Conservation (phyloP, 92 coral and sea anemone species). For the Porites cylindrica region DNA sequence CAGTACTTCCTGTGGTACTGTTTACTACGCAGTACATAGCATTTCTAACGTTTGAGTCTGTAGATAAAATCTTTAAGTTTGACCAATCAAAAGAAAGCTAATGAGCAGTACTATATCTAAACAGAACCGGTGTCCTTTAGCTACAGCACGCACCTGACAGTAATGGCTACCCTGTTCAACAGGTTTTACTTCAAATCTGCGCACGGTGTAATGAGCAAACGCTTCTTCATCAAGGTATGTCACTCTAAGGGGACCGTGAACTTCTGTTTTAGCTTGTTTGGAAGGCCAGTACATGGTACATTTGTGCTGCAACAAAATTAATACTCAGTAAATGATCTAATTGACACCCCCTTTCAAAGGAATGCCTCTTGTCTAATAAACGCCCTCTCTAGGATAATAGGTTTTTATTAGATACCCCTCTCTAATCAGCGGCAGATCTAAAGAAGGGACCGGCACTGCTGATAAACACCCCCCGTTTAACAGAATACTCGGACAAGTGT, state of each 20-base stretch:
- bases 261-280: constrained; percentile 70
- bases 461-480: too few species aligned
- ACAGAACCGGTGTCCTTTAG: too few species aligned
- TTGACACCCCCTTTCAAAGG: too few species aligned
- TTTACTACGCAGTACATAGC: neutral
- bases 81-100: neutral
- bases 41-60: neutral
- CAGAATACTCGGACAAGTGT: too few species aligned
- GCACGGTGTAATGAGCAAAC: constrained; percentile 85
- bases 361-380: too few species aligned
- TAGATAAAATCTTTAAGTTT: neutral
- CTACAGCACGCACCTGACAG: constrained; percentile 65
- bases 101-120: neutral
- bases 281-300: constrained; percentile 98
- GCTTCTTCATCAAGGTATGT: constrained; percentile 87
- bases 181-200: constrained; percentile 86
- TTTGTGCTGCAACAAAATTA: constrained; percentile 75
- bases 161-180: constrained; percentile 81
- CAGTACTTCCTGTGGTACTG: too few species aligned
- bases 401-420: too few species aligned
- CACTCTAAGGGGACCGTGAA: constrained; percentile 82
- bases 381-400: too few species aligned
- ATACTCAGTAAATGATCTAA: neutral
- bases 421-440: too few species aligned
- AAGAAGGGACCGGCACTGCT: too few species aligned